Evolutionary conservation across 1,140 invertebrate genomes (phyloP).

Genomic region (Callitettix versicolor): DNA sequence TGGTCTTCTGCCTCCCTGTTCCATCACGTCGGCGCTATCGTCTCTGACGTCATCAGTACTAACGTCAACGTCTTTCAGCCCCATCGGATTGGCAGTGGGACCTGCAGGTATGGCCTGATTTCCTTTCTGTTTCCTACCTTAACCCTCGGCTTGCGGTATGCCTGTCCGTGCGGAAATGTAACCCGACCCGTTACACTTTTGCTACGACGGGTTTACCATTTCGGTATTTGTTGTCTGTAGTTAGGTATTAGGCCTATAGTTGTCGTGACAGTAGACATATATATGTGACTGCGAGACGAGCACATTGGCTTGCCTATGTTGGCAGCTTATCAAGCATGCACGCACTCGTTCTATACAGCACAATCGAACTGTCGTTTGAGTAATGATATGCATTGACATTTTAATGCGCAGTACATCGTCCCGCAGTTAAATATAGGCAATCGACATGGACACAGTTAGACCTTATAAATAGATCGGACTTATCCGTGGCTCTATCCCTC

Average conservation of each 20-base stretch:
- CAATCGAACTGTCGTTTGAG: conserved; percentile 6
- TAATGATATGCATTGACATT: conserved; percentile 17
- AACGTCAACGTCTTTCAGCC: conserved; percentile 62
- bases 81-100: conserved; percentile 63
- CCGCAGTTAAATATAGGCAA: conserved; percentile 6
- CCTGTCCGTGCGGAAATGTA: too few species aligned
- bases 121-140: background rate
- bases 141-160: background rate
- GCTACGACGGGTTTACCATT: too few species aligned
- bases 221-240: too few species aligned
- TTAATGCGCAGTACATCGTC: conserved; percentile 15
- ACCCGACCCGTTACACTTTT: too few species aligned
- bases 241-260: too few species aligned
- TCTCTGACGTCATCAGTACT: conserved; percentile 66
- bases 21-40: conserved; percentile 55
- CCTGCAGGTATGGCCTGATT: conserved; percentile 56
- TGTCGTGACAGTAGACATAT: too few species aligned
- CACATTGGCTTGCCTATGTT: background rate
- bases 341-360: background rate
- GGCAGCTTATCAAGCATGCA: conserved; percentile 6
- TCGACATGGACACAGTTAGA: background rate
- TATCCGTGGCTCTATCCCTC: too few species aligned
- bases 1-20: conserved; percentile 45
- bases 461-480: conserved; percentile 4
- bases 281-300: too few species aligned